phyloP scores from a whole-genome alignment of 1,140 invertebrate genomes.

The Chironomus tepperi region DNA sequence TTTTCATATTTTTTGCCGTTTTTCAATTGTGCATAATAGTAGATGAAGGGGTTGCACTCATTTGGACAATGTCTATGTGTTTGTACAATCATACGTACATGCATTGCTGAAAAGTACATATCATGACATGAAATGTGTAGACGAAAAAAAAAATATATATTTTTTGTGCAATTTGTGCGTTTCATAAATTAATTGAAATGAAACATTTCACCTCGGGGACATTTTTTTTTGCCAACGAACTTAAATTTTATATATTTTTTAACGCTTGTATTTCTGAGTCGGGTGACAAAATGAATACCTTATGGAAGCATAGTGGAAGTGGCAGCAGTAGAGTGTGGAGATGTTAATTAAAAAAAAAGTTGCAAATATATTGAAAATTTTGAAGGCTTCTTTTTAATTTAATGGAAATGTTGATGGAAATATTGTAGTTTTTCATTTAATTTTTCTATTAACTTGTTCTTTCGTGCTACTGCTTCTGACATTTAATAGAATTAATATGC shows the following conservation, averaged over 20 bases:
- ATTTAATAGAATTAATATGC: too few species aligned
- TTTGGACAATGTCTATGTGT: neutral
- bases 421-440: too few species aligned
- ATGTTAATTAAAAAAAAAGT: neutral
- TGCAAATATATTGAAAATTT: neutral
- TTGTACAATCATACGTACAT: neutral
- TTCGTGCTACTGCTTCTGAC: too few species aligned
- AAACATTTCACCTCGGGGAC: constrained; percentile 11
- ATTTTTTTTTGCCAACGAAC: constrained; percentile 1
- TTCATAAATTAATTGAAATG: constrained; percentile 15
- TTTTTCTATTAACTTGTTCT: too few species aligned
- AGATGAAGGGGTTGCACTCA: constrained; percentile 11
- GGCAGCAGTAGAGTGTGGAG: neutral
- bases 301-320: neutral
- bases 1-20: neutral
- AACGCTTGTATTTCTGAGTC: neutral
- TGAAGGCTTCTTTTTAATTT: neutral
- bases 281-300: neutral
- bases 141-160: neutral
- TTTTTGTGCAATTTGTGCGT: constrained; percentile 12
- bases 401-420: too few species aligned
- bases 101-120: neutral
- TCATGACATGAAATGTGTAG: neutral
- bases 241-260: neutral
- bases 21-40: neutral